phyloP scores from a whole-genome alignment of 2,888 invertebrate genomes.

The Phalera bucephala region DNA sequence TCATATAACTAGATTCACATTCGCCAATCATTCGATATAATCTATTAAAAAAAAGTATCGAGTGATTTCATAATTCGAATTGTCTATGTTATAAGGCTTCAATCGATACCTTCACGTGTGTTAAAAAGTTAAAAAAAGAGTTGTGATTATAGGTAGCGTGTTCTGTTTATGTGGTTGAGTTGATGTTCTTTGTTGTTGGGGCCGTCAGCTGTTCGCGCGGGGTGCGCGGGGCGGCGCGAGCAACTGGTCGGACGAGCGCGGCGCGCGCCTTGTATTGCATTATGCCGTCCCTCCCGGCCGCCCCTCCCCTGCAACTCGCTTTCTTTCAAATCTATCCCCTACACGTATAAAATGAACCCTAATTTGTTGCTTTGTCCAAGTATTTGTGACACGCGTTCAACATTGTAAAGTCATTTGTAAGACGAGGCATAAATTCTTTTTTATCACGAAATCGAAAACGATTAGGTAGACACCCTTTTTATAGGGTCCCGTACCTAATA shows the following conservation, averaged over 20 bases:
- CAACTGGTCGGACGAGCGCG: slow-evolving; percentile 53
- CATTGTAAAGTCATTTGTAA: no score
- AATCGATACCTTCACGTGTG: slow-evolving; percentile 27
- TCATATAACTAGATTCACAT: no score
- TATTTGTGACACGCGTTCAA: no score
- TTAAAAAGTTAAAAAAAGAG: slow-evolving; percentile 28
- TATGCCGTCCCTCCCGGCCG: slow-evolving; percentile 4
- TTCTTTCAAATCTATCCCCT: background rate
- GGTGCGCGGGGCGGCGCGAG: slow-evolving; percentile 32
- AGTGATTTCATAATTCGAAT: no score
- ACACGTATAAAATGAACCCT: no score
- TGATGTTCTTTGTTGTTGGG: slow-evolving; percentile 70
- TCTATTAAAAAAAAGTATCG: no score
- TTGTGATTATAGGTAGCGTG: slow-evolving; percentile 33
- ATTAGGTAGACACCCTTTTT: no score
- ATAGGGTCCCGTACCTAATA: no score
- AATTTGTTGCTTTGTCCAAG: no score
- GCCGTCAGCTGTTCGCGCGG: slow-evolving; percentile 70
- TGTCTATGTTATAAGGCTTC: slow-evolving; percentile 6
- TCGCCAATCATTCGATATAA: no score
- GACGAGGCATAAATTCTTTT: no score
- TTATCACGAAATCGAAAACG: no score
- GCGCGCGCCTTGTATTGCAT: slow-evolving; percentile 40
- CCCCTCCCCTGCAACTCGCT: background rate
- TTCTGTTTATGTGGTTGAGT: slow-evolving; percentile 41